Conservation (phyloP, 1,140 invertebrate species). For the Papilio xuthus region DNA sequence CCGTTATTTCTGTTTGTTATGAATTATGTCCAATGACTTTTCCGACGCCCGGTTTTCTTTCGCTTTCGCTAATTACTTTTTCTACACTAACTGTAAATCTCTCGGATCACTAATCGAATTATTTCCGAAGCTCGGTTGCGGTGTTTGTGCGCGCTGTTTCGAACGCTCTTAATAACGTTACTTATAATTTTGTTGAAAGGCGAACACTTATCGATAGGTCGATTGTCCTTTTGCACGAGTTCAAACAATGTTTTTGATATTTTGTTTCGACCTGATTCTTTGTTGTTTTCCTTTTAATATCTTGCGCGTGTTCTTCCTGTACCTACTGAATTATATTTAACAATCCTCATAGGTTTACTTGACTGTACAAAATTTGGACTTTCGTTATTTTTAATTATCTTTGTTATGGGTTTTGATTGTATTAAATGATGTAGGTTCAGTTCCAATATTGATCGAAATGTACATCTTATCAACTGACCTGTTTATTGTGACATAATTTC, state of each 20-base stretch:
- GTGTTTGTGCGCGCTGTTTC: conserved; percentile 11
- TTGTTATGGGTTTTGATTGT: no score
- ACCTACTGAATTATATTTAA: background rate
- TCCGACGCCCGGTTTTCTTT: conserved; percentile 76
- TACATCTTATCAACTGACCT: no score
- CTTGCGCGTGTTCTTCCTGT: background rate
- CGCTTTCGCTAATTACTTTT: conserved; percentile 79
- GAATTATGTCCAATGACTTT: conserved; percentile 80
- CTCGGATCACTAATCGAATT: conserved; percentile 63
- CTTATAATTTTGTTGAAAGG: conserved; percentile 9
- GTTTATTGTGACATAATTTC: no score
- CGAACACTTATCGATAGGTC: conserved; percentile 11
- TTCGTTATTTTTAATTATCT: no score
- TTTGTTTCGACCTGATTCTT: conserved; percentile 36
- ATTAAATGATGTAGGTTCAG: background rate
- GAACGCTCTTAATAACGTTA: conserved; percentile 5
- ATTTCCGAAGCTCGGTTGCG: conserved; percentile 41
- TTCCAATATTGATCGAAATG: background rate
- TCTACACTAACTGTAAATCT: conserved; percentile 78
- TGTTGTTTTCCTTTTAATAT: conserved; percentile 11
- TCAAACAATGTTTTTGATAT: background rate
- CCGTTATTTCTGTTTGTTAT: conserved; percentile 81
- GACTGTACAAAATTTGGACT: no score
- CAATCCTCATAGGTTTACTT: background rate
- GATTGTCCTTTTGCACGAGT: background rate